These are phyloP conservation scores for Phaonia tiefii DNA, from an alignment of 2,888 invertebrate genomes.

Conservation along the genomic window DNA sequence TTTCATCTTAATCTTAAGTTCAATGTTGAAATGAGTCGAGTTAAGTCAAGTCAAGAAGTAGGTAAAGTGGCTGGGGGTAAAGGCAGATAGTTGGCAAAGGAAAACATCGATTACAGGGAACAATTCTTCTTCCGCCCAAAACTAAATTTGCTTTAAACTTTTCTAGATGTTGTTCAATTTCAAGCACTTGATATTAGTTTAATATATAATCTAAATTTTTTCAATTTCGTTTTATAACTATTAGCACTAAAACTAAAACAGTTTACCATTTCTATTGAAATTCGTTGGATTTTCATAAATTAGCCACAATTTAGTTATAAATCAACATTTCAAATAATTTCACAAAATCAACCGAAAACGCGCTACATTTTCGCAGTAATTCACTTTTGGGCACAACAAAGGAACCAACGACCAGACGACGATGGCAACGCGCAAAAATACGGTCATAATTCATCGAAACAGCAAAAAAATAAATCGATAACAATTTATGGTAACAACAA, in stretches of 20 bases:
- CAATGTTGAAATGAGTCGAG: conserved; percentile 3
- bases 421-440: background rate
- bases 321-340: conserved; percentile 23
- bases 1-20: conserved; percentile 27
- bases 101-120: background rate
- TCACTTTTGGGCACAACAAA: background rate
- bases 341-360: conserved; percentile 3
- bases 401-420: background rate
- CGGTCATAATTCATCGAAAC: conserved; percentile 51
- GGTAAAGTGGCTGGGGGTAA: background rate
- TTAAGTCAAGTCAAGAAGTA: background rate
- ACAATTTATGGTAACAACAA: conserved; percentile 62
- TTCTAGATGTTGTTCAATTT: no score
- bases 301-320: conserved; percentile 34
- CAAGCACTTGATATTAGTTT: no score
- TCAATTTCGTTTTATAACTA: no score
- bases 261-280: background rate
- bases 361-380: conserved; percentile 18
- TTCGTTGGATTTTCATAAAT: conserved; percentile 8
- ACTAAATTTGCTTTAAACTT: no score
- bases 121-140: background rate
- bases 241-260: no score
- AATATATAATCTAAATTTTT: no score
- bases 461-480: conserved; percentile 55
- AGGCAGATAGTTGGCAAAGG: background rate